Evolutionary conservation across 2,888 invertebrate genomes (phyloP), one percentile per base, ranked within the genome.

Genomic region (Lasioglossum zephyrum): DNA sequence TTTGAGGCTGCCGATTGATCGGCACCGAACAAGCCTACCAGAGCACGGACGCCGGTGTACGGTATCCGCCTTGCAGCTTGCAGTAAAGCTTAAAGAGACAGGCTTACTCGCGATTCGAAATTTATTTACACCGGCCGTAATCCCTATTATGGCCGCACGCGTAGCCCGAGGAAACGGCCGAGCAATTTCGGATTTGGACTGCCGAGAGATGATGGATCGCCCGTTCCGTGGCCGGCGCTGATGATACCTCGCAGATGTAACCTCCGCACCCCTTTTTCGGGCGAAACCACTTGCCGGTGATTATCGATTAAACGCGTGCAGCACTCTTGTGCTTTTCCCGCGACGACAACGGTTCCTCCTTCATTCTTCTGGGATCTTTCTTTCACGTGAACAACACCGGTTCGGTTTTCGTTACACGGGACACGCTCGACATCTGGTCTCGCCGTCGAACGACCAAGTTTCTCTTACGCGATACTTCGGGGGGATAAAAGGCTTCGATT

Each of bases 181-280:
- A 85, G 88, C 89, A 91, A 89, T 90, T 89, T 91, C 89, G 89
- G 92, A 92, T 92, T 94, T 92, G 91, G 91, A 93, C 94, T 94
- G 94, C 94, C 94, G 92, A 91, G 91, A 92, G 92, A 95, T 95
- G 95, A 95, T 94, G 94, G 95, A 95, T 95, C 94, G 94, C 91
- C 26, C 91, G 94, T 93, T 94, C 94, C 94, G 94, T 94, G 92
- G 88, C 91, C 87, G 88, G 88, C 90, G 90, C 92, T 92, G 93
- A 94, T 93, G 94, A 94, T 94, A 94, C 94, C 93, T 92, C 93
- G 94, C 94, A 94, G 94, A 94, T 94, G 94, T 93, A 94, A 92
- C 93, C 91, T 91, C 90, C 92, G 92, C 93, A 91, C 92, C 93
- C 60, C 93, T 92, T 69, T 93, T 93, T 92, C 88, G 88, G 88